Conservation (phyloP, 2,113 vertebrate species). For the Astatoreochromis straeleni region DNA sequence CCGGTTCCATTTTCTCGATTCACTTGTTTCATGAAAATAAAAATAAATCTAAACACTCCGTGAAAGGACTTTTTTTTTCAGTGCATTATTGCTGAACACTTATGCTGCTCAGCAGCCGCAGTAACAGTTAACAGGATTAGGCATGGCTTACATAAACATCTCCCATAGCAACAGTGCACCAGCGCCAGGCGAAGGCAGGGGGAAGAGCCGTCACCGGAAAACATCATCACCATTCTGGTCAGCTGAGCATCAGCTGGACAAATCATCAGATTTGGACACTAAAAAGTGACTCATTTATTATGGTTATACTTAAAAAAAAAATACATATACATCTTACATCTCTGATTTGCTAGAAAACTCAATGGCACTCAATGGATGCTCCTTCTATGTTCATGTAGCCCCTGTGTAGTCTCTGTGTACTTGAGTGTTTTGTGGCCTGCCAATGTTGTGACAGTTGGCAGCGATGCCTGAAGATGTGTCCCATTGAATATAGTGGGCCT, state of each 20-base stretch:
- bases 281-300: background rate
- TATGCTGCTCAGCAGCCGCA: slow-evolving; percentile 33
- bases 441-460: slow-evolving; percentile 33
- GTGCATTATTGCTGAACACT: slow-evolving; percentile 11
- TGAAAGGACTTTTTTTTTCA: slow-evolving; percentile 14
- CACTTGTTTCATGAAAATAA: background rate
- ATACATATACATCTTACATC: background rate
- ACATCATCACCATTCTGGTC: slow-evolving; percentile 2
- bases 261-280: background rate
- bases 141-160: slow-evolving; percentile 68
- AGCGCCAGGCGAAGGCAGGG: background rate
- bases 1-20: background rate
- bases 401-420: background rate
- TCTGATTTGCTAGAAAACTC: background rate
- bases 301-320: background rate
- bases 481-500: slow-evolving; percentile 30
- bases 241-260: slow-evolving; percentile 17
- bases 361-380: background rate
- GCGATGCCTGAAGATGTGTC: slow-evolving; percentile 37
- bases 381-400: background rate
- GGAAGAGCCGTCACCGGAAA: slow-evolving; percentile 20
- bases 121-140: slow-evolving; percentile 68
- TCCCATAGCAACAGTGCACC: slow-evolving; percentile 66
- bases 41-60: background rate
- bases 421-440: background rate